Evolutionary conservation across 2,888 invertebrate genomes (phyloP), one percentile per base, ranked within the genome.

Genomic region (Tinea semifulvella): DNA sequence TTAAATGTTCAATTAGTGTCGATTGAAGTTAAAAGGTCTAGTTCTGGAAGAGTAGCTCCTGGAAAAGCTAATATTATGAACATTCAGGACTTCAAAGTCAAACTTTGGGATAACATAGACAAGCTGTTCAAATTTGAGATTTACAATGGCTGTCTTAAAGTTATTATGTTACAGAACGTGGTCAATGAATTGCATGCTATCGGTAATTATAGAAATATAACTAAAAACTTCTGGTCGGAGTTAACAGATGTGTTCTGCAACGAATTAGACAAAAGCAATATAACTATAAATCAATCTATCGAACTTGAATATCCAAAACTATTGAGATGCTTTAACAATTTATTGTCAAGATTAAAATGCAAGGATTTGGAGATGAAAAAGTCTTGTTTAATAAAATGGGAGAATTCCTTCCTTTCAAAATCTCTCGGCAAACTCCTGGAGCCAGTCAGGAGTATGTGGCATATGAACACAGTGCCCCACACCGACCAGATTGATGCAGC

Each of bases 61-160:
- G 58, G 86, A 46, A 61, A 85, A 74, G 77, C 79, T 48, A 62
- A 85, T 59, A 56, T 84, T 47, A 65, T 75, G 84, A 64, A 84
- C 68, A 55, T 84, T 52, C 59, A 73, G 65, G 85, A 70, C 59
- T 85, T 71, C 54, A 85, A 62, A 68, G 73, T 60, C 53, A 77
- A 90, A 58, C 83, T 97, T 3, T 97, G 96, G 96, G 88, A 89
- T 48, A 94, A 93, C 55, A 84, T 97, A 57, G 95, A 96, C 60
- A 91, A 90, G 68, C 73, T 94, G 6, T 91, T 95, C 61, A 90
- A 91, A 59, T 86, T 88, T 47, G 87, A 88, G 47, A 84, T 92
- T 28, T 89, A 84, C 54, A 85, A 85, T 46, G 85, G 86, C 52
- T 91, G 91, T 61, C 84, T 86, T 50, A 91, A 91, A 71, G 86